A percentile compares a stretch with the other conserved stretches of the same genome.
Conservation (phyloP, 2,797 vertebrate genomes). For the Spatula clypeata region DNA sequence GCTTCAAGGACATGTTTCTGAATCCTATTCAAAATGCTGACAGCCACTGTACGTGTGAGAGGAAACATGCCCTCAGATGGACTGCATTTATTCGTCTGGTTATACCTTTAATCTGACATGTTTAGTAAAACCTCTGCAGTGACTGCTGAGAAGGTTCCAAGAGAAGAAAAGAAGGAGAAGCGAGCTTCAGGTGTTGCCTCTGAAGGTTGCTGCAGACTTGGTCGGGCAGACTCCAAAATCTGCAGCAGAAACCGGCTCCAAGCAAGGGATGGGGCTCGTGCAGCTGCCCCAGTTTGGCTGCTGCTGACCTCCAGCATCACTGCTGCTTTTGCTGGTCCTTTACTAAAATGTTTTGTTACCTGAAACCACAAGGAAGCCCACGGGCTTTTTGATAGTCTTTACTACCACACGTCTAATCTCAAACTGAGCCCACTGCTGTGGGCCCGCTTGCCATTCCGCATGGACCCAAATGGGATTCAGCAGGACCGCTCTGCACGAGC, state of each 20-base stretch:
- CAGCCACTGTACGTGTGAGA: constrained; percentile 41
- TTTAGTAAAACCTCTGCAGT: constrained; percentile 61
- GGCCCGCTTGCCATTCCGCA: not conserved
- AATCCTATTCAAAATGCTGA: constrained; percentile 66
- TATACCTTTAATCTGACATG: constrained; percentile 72
- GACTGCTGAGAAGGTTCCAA: constrained; percentile 32
- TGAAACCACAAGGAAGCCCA: not conserved
- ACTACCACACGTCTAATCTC: rapidly evolving
- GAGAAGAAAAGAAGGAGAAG: constrained; percentile 28
- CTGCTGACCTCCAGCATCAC: rapidly evolving
- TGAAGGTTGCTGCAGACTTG: not conserved
- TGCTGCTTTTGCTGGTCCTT: not conserved
- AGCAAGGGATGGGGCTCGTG: not conserved
- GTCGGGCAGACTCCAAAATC: not conserved
- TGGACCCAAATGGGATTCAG: rapidly evolving
- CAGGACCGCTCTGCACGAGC: rapidly evolving
- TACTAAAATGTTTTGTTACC: rapidly evolving
- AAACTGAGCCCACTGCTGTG: not conserved
- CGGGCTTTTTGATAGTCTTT: rapidly evolving
- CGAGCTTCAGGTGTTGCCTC: constrained; percentile 48
- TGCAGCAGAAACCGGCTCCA: not conserved
- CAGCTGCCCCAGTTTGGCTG: not conserved
- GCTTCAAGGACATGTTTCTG: constrained; percentile 76
- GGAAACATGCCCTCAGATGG: constrained; percentile 69
- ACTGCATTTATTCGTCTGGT: constrained; percentile 64